Percentiles rank a stretch among this genome's conserved stretches.
phyloP scores from a whole-genome alignment of 2,113 vertebrate genomes.

The Pao palembangensis region DNA sequence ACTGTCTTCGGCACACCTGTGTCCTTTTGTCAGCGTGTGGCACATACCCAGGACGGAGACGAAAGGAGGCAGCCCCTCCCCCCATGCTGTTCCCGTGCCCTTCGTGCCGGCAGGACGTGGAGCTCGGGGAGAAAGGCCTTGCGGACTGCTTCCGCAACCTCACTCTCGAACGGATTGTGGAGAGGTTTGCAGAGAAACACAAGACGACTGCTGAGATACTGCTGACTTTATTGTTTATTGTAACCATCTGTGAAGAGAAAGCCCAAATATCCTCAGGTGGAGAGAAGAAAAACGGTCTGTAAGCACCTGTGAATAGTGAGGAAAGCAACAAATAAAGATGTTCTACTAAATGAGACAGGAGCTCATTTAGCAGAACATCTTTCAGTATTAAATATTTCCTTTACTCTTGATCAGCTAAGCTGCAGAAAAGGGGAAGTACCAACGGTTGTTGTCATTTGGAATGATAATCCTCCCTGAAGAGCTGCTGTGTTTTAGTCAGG shows the following conservation, averaged over 20 bases:
- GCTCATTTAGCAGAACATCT: conserved; percentile 44
- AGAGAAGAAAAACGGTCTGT: too few relatives aligned
- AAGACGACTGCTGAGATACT: background rate
- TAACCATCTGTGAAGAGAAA: too few relatives aligned
- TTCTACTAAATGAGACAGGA: conserved; percentile 11
- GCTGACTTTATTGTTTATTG: background rate
- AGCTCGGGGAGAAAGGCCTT: conserved; percentile 88
- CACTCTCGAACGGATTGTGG: conserved; percentile 93
- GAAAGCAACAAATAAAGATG: conserved; percentile 10
- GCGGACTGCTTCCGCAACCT: conserved; percentile 91
- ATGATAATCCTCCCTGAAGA: conserved; percentile 34
- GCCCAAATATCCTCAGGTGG: too few relatives aligned
- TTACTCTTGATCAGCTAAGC: background rate
- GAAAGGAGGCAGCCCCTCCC: conserved; percentile 76
- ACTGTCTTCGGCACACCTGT: conserved; percentile 10
- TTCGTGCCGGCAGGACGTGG: conserved; percentile 86
- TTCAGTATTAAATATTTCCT: conserved; percentile 32
- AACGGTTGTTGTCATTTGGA: too few relatives aligned
- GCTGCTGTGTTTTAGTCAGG: conserved; percentile 12
- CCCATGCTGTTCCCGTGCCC: conserved; percentile 89
- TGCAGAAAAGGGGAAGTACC: too few relatives aligned
- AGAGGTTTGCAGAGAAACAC: conserved; percentile 71
- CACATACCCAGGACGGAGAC: conserved; percentile 88
- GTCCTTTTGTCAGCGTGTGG: conserved; percentile 78
- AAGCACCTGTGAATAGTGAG: background rate